A percentile compares a stretch with the other conserved stretches of the same genome.
Conservation (phyloP, 2,113 vertebrate genomes). For the Oncorhynchus mykiss region DNA sequence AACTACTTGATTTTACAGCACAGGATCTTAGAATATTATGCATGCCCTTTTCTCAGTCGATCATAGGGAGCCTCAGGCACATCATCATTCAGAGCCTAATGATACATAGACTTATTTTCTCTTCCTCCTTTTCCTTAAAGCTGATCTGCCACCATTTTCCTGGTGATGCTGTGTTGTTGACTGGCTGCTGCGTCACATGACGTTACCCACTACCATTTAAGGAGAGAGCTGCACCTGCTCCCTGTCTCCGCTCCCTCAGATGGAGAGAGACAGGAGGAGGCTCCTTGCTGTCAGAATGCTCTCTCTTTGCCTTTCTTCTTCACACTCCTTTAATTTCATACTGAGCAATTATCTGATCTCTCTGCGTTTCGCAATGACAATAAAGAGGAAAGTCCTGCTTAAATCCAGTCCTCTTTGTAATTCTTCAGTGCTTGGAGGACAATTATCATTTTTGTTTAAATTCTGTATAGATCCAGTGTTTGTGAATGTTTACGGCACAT, state of each 20-base stretch:
- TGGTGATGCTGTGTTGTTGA: slow-evolving; percentile 74
- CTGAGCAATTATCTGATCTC: neutral
- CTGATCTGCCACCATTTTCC: slow-evolving; percentile 75
- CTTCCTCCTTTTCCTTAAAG: slow-evolving; percentile 45
- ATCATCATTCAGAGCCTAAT: slow-evolving; percentile 44
- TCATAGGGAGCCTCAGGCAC: slow-evolving; percentile 7
- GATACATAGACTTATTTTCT: slow-evolving; percentile 36
- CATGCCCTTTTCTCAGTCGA: slow-evolving; percentile 29
- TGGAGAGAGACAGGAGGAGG: slow-evolving; percentile 5
- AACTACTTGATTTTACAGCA: slow-evolving; percentile 34
- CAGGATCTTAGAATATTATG: slow-evolving; percentile 6
- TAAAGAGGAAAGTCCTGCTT: neutral
- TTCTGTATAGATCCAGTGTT: neutral
- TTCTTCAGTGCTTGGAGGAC: neutral
- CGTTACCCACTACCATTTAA: slow-evolving; percentile 50
- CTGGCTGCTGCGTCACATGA: slow-evolving; percentile 64
- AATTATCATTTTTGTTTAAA: neutral
- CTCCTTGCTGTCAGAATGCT: slow-evolving; percentile 14
- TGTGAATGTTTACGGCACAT: neutral
- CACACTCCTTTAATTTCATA: neutral
- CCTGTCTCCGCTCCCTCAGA: slow-evolving; percentile 46
- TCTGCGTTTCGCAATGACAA: neutral
- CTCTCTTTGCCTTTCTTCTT: slow-evolving; percentile 2
- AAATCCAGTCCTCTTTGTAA: neutral
- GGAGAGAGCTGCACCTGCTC: slow-evolving; percentile 71